Evolutionary conservation across 2,797 vertebrate species (phyloP).

Genomic region (Ispidina lecontei): DNA sequence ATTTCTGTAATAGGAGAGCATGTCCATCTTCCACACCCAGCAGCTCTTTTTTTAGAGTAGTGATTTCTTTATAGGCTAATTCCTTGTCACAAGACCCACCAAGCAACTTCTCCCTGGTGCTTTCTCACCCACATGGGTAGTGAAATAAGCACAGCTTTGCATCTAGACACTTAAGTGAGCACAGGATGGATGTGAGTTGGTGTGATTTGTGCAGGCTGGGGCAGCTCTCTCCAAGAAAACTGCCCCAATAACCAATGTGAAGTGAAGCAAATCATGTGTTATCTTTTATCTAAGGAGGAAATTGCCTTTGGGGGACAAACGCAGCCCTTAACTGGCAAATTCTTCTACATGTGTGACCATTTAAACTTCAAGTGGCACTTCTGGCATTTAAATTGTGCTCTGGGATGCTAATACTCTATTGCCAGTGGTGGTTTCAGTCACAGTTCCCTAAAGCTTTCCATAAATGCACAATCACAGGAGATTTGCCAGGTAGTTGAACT

Average conservation of each 20-base stretch:
- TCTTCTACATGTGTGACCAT: background rate
- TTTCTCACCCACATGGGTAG: background rate
- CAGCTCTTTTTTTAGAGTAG: background rate
- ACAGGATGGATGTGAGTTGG: too few relatives aligned
- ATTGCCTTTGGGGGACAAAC: background rate
- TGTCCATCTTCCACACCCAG: background rate
- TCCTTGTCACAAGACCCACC: background rate
- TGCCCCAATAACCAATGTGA: background rate
- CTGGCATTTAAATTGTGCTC: background rate
- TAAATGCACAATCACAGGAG: background rate
- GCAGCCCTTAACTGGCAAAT: background rate
- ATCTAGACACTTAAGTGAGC: background rate
- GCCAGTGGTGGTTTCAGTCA: background rate
- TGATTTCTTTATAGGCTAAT: background rate
- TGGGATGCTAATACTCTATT: background rate
- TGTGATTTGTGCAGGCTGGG: background rate
- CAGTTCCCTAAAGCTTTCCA: background rate
- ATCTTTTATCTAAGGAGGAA: background rate
- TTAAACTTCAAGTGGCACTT: background rate
- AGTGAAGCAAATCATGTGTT: background rate
- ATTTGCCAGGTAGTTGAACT: background rate
- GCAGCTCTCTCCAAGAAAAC: background rate
- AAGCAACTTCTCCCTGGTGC: background rate
- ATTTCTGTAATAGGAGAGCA: slow-evolving; percentile 15
- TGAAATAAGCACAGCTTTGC: background rate